Evolutionary conservation across 1,140 invertebrate genomes (phyloP), one percentile per base, ranked within the genome.

Genomic region (Dreissena polymorpha): DNA sequence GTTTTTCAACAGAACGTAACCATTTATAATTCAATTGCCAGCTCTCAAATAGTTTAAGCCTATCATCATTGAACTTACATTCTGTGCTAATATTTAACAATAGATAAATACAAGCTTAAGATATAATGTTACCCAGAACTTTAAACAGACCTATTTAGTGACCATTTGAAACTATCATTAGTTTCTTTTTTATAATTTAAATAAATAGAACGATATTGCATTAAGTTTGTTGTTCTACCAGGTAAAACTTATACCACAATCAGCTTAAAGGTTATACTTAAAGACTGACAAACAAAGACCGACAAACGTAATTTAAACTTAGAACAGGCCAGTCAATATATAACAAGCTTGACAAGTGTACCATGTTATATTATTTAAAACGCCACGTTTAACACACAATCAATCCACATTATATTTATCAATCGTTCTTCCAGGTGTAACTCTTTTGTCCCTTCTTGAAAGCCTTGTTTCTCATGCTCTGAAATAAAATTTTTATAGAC

Each of bases 381-480:
- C 60, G 23, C 18, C 2, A n/a, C 10, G 18, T 2, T n/a, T 5
- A n/a, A 23, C 18, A 63, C 23, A 63, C n/a, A n/a, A n/a, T n/a
- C 18, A 18, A 63, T 23, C 18, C 18, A n/a, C 60, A 3, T 2
- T 63, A 18, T 5, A n/a, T 2, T 49, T 5, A 18, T 70, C 68
- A 18, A 25, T 77, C 67, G 3, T 29, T 49, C 25, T 77, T 77
- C 75, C 75, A 77, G 2, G 60, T 25, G 18, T 25, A 68, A 50
- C 75, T 77, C 25, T 68, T 77, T 50, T 77, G 75, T 12, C 75
- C 64, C 29, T 64, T 67, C 64, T 68, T 77, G 18, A 51, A 50
- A 23, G 49, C 63, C 29, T 68, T 65, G 55, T 64, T 77, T 49
- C 75, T 65, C 50, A 21, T 14, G 1, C 64, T 64, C 75, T 77